phyloP scores from a whole-genome alignment of 2,888 invertebrate genomes.

The Tryphoninae sp. region DNA sequence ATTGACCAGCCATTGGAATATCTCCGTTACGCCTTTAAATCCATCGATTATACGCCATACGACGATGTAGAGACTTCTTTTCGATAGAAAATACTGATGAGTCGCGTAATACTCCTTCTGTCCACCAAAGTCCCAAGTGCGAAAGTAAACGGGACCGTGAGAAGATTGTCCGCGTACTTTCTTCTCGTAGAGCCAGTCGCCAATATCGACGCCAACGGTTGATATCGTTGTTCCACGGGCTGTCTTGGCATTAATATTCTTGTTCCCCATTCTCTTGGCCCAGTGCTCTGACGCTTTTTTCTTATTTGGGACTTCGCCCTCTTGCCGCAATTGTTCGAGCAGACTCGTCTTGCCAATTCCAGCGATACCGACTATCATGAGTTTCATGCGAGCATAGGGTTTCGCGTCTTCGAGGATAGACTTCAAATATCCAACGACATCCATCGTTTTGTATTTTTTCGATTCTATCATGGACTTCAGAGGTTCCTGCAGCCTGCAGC shows the following conservation, averaged over 20 bases:
- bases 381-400: conserved; percentile 96
- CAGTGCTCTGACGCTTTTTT: conserved; percentile 91
- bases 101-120: conserved; percentile 99
- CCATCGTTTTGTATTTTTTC: conserved; percentile 97
- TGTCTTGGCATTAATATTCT: conserved; percentile 89
- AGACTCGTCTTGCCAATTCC: conserved; percentile 94
- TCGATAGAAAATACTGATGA: conserved; percentile 98
- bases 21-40: conserved; percentile 91
- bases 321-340: conserved; percentile 92
- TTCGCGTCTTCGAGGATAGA: conserved; percentile 94
- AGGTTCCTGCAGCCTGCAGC: conserved; percentile 94
- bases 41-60: conserved; percentile 98
- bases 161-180: conserved; percentile 88
- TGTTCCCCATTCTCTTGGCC: conserved; percentile 97
- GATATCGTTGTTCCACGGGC: conserved; percentile 92
- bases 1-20: conserved; percentile 97
- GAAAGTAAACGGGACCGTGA: conserved; percentile 92
- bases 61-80: conserved; percentile 96
- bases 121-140: conserved; percentile 99
- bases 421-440: conserved; percentile 96
- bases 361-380: conserved; percentile 97
- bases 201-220: conserved; percentile 98
- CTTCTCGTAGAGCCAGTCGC: conserved; percentile 96
- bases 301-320: conserved; percentile 89
- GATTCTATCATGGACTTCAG: conserved; percentile 94